Percentiles rank a stretch among this genome's conserved stretches.
These are phyloP conservation scores for Simalia tracyae DNA, from an alignment of 2,797 vertebrate genomes.

Conservation along the genomic window DNA sequence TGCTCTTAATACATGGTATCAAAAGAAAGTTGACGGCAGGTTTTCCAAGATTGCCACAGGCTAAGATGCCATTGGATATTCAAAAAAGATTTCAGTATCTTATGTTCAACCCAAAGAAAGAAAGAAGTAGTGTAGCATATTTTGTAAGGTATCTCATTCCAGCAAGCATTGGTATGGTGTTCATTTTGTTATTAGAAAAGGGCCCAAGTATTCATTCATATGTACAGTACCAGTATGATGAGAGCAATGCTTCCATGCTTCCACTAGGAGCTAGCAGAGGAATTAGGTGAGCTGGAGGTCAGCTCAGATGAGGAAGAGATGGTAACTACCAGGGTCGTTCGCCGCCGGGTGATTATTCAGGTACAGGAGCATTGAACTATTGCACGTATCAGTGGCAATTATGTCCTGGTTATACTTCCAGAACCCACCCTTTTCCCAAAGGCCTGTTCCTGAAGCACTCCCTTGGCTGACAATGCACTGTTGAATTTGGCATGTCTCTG, in stretches of 20 bases:
- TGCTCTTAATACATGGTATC: background rate
- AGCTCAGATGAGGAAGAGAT: constrained; percentile 94
- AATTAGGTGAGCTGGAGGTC: constrained; percentile 89
- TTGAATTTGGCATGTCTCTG: constrained; percentile 38
- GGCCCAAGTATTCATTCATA: constrained; percentile 1
- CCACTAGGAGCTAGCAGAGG: constrained; percentile 89
- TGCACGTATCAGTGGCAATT: constrained; percentile 53
- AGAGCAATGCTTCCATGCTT: constrained; percentile 76
- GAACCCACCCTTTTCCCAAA: background rate
- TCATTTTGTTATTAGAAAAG: background rate
- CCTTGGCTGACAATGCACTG: background rate
- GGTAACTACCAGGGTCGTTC: constrained; percentile 94
- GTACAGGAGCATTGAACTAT: constrained; percentile 73
- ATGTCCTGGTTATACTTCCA: constrained; percentile 16
- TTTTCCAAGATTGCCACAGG: background rate
- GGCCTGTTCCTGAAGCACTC: background rate
- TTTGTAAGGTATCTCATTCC: background rate
- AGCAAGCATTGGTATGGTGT: constrained; percentile 3
- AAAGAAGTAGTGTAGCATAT: background rate
- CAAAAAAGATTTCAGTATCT: background rate
- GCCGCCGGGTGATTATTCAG: constrained; percentile 96
- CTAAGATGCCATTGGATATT: background rate
- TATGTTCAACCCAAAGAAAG: background rate
- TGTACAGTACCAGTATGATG: constrained; percentile 17
- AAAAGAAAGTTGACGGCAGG: background rate